Evolutionary conservation across 2,888 invertebrate genomes (phyloP), one percentile per base, ranked within the genome.

Genomic region (Megamerina dolium): DNA sequence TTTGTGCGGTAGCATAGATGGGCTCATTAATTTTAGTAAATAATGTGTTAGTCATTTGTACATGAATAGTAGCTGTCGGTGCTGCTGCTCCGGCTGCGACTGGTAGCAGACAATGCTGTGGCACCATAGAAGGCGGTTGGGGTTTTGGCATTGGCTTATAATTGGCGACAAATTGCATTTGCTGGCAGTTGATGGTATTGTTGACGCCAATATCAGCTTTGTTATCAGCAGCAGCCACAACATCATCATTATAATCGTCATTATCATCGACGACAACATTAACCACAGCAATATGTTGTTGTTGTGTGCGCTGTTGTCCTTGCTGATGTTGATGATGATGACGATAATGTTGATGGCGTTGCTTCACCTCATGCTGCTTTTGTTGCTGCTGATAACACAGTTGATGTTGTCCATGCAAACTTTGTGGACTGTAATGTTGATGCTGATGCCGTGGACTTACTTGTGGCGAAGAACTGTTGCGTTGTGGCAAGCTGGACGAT

Each of bases 1-100:
- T 68, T 62, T 69, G 66, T 61, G 70, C 68, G 55, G 62, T 67
- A 29, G 68, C 68, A 54, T 69, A 70, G 52, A 70, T 58, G 37
- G 69, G 68, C 52, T 68, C 64, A 44, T 48, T 55, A 36, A 51
- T 50, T 51, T 53, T 52, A 42, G 53, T 51, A 43, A 50, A 45
- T 43, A 51, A 48, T 48, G 48, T 48, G 42, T 50, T 52, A 43
- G 55, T 46, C 42, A 51, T 51, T 41, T 51, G 43, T 42, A 50
- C 45, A 38, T 46, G 46, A 17, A 46, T 43, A 29, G 48, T 10
- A 19, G 29, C 4, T 32, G 43, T 30, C 36, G 43, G 21, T 34
- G 43, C n/a, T 39, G 35, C 13, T 27, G 45, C 27, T 36, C 32
- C n/a, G 26, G 41, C 23, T 26, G 36, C n/a, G 41, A 45, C 43